A percentile compares a stretch with the other conserved stretches of the same genome.
Evolutionary conservation across 1,140 invertebrate species (phyloP).

Genomic region (Rhizoglyphus robini): DNA sequence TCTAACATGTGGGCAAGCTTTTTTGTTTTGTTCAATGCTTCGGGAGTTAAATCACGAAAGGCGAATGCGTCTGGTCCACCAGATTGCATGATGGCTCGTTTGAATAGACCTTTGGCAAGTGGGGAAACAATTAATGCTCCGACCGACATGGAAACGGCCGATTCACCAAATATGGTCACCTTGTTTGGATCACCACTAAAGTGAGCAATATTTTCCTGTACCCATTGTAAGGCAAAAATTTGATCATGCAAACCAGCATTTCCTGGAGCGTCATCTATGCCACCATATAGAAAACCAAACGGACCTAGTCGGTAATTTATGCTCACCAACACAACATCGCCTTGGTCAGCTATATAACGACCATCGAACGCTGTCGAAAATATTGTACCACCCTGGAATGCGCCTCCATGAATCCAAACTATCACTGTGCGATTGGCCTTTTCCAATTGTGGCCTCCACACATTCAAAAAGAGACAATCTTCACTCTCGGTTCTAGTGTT

Average conservation of each 20-base stretch:
- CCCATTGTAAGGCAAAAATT: slow-evolving; percentile 25
- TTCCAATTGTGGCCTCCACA: slow-evolving; percentile 29
- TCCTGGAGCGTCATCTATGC: background rate
- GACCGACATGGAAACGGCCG: slow-evolving; percentile 33
- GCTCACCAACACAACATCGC: slow-evolving; percentile 35
- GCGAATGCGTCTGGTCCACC: background rate
- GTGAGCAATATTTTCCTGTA: slow-evolving; percentile 32
- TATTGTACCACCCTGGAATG: background rate
- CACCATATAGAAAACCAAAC: slow-evolving; percentile 20
- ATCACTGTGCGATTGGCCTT: slow-evolving; percentile 23
- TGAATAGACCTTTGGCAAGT: slow-evolving; percentile 4
- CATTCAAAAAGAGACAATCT: slow-evolving; percentile 36
- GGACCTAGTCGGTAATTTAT: slow-evolving; percentile 38
- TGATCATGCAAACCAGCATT: slow-evolving; percentile 7
- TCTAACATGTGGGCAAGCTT: background rate
- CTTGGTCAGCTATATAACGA: slow-evolving; percentile 58
- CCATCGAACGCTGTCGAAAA: slow-evolving; percentile 39
- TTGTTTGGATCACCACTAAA: slow-evolving; percentile 30
- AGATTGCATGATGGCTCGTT: background rate
- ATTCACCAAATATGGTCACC: slow-evolving; percentile 34
- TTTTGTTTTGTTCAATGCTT: background rate
- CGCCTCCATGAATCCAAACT: slow-evolving; percentile 32
- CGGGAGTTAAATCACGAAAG: background rate
- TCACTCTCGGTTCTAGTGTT: slow-evolving; percentile 23
- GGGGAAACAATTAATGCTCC: slow-evolving; percentile 22